A percentile compares a stretch with the other conserved stretches of the same genome.
These are phyloP conservation scores for Chionis minor DNA, from an alignment of 2,113 vertebrate genomes.

Conservation along the genomic window DNA sequence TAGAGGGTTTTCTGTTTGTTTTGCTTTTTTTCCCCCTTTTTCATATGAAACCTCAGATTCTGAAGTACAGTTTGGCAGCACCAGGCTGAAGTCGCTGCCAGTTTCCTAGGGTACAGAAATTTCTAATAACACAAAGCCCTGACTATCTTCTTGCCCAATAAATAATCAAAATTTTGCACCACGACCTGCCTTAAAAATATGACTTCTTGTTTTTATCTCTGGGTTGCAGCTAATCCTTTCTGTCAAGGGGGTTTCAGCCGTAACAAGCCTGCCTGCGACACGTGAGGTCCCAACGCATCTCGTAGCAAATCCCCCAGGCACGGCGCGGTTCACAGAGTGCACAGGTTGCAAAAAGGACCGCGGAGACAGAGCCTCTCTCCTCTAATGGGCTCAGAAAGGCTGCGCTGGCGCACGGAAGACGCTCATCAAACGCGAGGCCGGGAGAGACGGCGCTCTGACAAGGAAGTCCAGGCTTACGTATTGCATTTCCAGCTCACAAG, in stretches of 20 bases:
- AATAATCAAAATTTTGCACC: neutral
- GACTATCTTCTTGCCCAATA: neutral
- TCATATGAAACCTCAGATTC: slow-evolving; percentile 46
- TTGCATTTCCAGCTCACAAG: neutral
- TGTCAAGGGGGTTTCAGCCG: neutral
- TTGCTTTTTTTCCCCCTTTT: neutral
- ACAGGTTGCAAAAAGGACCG: neutral
- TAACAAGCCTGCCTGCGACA: neutral
- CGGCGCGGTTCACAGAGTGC: rapidly evolving
- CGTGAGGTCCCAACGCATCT: neutral
- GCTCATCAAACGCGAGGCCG: neutral
- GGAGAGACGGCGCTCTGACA: neutral
- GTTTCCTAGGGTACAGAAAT: slow-evolving; percentile 34
- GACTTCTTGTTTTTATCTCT: neutral
- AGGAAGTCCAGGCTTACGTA: neutral
- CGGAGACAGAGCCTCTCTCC: neutral
- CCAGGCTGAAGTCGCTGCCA: neutral
- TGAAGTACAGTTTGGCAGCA: slow-evolving; percentile 53
- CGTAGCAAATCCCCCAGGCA: neutral
- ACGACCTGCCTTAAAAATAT: neutral
- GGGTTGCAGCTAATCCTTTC: neutral
- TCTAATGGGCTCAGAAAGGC: neutral
- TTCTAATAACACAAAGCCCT: slow-evolving; percentile 37
- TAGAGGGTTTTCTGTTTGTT: slow-evolving; percentile 59
- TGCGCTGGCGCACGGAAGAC: neutral